These are phyloP conservation scores for Parnassius orleans DNA, from an alignment of 2,888 invertebrate species.

Conservation along the genomic window DNA sequence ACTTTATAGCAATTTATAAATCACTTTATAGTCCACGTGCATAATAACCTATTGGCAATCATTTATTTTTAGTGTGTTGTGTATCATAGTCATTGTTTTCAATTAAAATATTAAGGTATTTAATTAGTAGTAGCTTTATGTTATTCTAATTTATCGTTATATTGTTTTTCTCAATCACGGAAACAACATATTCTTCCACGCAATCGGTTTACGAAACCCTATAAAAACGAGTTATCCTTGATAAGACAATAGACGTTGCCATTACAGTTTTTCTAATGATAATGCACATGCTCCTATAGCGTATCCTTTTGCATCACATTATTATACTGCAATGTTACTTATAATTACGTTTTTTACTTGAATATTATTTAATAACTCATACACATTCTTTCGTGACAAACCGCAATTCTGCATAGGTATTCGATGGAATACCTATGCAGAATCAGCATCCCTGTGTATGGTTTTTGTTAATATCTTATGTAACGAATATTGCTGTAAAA, in stretches of 20 bases:
- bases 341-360: conserved; percentile 31
- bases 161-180: conserved; percentile 52
- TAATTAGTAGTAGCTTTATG: too few relatives aligned
- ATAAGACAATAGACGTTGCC: conserved; percentile 60
- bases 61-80: too few relatives aligned
- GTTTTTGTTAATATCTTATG: conserved; percentile 12
- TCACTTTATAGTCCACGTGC: background rate
- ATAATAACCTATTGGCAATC: background rate
- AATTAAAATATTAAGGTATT: too few relatives aligned
- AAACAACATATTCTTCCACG: conserved; percentile 51
- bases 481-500: background rate
- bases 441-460: background rate
- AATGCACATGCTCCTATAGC: conserved; percentile 58
- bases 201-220: conserved; percentile 54
- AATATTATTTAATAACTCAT: conserved; percentile 21
- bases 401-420: conserved; percentile 6
- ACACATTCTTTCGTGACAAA: conserved; percentile 23
- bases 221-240: conserved; percentile 72
- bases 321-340: conserved; percentile 34
- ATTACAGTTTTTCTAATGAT: conserved; percentile 65
- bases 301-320: conserved; percentile 56
- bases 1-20: conserved; percentile 28
- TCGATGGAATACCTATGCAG: too few relatives aligned
- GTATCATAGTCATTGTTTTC: too few relatives aligned
- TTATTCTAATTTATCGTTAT: too few relatives aligned